phyloP scores from a whole-genome alignment of 2,888 invertebrate genomes.

The Cephus spinipes region DNA sequence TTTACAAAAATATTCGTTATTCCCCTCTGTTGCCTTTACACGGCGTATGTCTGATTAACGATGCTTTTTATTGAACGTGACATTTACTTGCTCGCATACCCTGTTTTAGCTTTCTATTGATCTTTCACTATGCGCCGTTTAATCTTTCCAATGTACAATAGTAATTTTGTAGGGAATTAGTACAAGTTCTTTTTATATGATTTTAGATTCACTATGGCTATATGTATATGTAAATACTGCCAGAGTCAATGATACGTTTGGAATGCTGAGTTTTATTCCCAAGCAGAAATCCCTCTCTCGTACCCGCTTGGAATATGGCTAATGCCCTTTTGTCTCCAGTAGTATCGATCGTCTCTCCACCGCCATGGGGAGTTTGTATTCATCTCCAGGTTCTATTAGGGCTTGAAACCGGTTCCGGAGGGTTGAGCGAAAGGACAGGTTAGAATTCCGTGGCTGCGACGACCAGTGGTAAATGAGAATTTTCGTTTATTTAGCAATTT shows the following conservation, averaged over 20 bases:
- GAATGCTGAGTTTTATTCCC: background rate
- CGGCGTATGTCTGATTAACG: background rate
- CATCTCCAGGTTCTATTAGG: background rate
- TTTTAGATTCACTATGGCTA: too few species aligned
- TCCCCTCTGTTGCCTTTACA: background rate
- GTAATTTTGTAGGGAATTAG: too few species aligned
- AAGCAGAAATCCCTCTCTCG: background rate
- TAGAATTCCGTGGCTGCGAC: background rate
- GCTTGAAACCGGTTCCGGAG: background rate
- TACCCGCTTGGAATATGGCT: background rate
- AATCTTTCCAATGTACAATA: background rate
- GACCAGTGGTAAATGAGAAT: background rate
- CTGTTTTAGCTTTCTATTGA: background rate
- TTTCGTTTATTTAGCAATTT: background rate
- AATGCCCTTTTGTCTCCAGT: background rate
- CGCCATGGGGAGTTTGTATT: background rate
- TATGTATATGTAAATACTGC: background rate
- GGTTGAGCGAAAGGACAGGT: background rate
- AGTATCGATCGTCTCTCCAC: background rate
- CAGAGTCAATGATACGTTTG: background rate
- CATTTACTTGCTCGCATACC: background rate
- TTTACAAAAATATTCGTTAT: background rate
- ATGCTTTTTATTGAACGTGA: background rate
- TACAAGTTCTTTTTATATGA: too few species aligned
- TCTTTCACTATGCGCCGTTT: background rate